Conservation (phyloP, 2,113 vertebrate species). For the Periophthalmus modestus region DNA sequence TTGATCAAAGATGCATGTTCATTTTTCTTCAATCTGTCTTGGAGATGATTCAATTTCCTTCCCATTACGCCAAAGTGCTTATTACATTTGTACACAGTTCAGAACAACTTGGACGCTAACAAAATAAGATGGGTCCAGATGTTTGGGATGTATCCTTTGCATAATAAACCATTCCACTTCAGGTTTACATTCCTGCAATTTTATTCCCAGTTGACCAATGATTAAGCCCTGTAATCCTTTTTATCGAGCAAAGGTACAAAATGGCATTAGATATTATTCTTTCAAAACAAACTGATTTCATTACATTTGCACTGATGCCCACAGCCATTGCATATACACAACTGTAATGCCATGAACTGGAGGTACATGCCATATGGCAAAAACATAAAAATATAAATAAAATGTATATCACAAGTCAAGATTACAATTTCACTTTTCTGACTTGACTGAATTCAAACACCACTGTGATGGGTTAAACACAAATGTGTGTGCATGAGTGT, state of each 20-base stretch:
- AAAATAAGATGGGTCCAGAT: background rate
- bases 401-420: too few relatives aligned
- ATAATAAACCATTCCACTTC: slow-evolving; percentile 21
- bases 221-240: slow-evolving; percentile 69
- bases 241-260: slow-evolving; percentile 52
- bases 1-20: background rate
- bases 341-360: background rate
- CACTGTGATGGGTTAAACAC: too few relatives aligned
- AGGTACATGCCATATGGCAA: too few relatives aligned
- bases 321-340: slow-evolving; percentile 23
- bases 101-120: background rate
- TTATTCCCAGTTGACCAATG: slow-evolving; percentile 56
- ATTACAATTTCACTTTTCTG: too few relatives aligned
- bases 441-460: too few relatives aligned
- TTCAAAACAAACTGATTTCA: slow-evolving; percentile 58
- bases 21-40: background rate
- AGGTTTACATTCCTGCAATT: slow-evolving; percentile 27
- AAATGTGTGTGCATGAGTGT: too few relatives aligned
- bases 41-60: background rate
- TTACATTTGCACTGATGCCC: slow-evolving; percentile 61
- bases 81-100: background rate
- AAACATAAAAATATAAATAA: too few relatives aligned
- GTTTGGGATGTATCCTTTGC: slow-evolving; percentile 7
- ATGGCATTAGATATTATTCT: slow-evolving; percentile 67
- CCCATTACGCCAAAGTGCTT: background rate